Conservation (phyloP, 2,888 invertebrate genomes). For the Sinopyrophorus schimmeli region DNA sequence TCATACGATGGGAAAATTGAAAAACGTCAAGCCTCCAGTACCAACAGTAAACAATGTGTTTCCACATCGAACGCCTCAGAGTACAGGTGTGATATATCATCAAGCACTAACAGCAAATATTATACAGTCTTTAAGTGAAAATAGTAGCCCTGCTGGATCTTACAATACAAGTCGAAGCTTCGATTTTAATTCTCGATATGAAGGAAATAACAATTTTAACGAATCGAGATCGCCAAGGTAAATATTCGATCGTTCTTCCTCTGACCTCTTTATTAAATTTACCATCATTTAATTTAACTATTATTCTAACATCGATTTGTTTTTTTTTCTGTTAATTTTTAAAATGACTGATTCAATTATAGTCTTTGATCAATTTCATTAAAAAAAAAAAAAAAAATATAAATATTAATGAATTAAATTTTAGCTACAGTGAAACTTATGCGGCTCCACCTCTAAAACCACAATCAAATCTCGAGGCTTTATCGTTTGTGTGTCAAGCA, state of each 20-base stretch:
- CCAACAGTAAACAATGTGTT: slow-evolving; percentile 19
- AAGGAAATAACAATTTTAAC: slow-evolving; percentile 45
- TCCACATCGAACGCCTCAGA: slow-evolving; percentile 35
- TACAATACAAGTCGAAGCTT: too few relatives aligned
- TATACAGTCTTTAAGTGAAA: slow-evolving; percentile 56
- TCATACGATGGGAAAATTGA: slow-evolving; percentile 25
- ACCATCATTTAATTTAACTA: too few relatives aligned
- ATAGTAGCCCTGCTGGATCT: too few relatives aligned
- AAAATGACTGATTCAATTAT: too few relatives aligned
- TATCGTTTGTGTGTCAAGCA: slow-evolving; percentile 60
- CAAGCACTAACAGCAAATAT: slow-evolving; percentile 67
- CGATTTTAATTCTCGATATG: slow-evolving; percentile 30
- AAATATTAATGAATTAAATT: too few relatives aligned
- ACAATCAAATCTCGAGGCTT: slow-evolving; percentile 54
- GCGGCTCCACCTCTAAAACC: slow-evolving; percentile 38
- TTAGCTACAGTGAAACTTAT: slow-evolving; percentile 16
- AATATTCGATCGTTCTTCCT: too few relatives aligned
- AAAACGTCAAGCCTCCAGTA: slow-evolving; percentile 22
- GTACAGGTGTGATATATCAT: slow-evolving; percentile 61
- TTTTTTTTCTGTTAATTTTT: too few relatives aligned
- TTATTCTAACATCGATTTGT: too few relatives aligned
- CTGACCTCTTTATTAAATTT: too few relatives aligned
- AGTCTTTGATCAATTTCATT: too few relatives aligned
- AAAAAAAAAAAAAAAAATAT: too few relatives aligned
- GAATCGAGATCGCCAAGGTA: slow-evolving; percentile 21